Evolutionary conservation across 2,113 vertebrate genomes (phyloP).

Genomic region (Dendropsophus ebraccatus): DNA sequence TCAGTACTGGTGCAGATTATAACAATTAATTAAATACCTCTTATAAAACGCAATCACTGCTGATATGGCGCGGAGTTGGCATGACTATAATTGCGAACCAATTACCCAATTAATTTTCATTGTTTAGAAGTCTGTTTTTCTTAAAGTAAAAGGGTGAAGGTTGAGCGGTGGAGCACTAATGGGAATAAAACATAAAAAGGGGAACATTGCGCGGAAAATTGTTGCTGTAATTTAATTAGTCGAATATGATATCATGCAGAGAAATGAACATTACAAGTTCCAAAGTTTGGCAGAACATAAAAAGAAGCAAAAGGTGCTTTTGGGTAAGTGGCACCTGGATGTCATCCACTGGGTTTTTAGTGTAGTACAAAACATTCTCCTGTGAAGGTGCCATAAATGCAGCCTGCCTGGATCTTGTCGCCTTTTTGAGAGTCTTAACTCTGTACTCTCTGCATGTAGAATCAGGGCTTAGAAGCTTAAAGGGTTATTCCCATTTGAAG

Average conservation of each 20-base stretch:
- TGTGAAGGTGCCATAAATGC: background rate
- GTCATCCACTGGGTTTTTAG: background rate
- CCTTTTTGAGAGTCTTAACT: background rate
- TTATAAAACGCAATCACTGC: background rate
- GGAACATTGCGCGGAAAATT: background rate
- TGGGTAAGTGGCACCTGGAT: background rate
- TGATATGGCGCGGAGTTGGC: background rate
- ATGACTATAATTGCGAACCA: background rate
- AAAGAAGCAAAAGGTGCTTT: background rate
- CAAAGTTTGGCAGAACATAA: background rate
- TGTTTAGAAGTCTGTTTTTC: constrained; percentile 19
- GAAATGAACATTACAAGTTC: background rate
- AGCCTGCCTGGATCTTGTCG: background rate
- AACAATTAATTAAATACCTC: background rate
- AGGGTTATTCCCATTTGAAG: no score
- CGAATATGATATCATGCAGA: background rate
- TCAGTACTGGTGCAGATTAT: background rate
- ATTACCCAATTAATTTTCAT: constrained; percentile 13
- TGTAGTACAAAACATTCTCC: background rate
- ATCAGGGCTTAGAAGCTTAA: no score
- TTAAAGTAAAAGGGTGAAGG: constrained; percentile 1
- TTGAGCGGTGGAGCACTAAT: background rate
- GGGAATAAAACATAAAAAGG: background rate
- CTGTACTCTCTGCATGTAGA: no score
- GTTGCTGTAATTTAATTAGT: background rate